These are phyloP conservation scores for Drosophila longiperda DNA, from an alignment of 2,888 invertebrate species.

Conservation along the genomic window DNA sequence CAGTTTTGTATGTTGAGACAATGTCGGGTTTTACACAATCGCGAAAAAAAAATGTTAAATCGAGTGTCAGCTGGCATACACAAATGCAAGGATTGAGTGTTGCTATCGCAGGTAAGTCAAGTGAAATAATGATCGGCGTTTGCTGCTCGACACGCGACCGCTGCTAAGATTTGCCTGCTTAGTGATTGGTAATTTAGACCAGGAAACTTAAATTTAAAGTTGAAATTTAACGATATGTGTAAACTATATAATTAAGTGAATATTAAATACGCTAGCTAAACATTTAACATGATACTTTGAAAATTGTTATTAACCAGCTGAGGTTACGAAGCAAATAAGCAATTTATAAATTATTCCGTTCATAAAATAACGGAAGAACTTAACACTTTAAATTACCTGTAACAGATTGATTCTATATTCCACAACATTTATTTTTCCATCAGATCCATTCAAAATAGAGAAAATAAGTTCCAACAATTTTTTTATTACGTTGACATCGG, in stretches of 20 bases:
- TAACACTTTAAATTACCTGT: constrained; percentile 85
- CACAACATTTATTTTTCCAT: constrained; percentile 95
- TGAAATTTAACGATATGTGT: background rate
- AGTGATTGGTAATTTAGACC: too few relatives aligned
- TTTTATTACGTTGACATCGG: constrained; percentile 88
- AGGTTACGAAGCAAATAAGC: background rate
- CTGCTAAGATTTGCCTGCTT: too few relatives aligned
- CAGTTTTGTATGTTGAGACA: too few relatives aligned
- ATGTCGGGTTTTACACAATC: too few relatives aligned
- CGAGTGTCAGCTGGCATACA: too few relatives aligned
- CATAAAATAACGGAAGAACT: background rate
- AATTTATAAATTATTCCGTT: background rate
- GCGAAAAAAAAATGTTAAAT: too few relatives aligned
- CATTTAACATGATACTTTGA: background rate
- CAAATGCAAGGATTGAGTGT: too few relatives aligned
- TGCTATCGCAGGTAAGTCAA: too few relatives aligned
- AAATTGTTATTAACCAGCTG: background rate
- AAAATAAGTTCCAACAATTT: constrained; percentile 90
- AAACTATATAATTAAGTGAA: too few relatives aligned
- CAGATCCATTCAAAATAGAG: constrained; percentile 93
- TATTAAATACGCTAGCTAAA: background rate
- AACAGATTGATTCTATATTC: constrained; percentile 95
- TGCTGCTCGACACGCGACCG: too few relatives aligned
- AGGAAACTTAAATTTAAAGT: background rate
- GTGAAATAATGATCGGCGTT: too few relatives aligned